Conservation (phyloP, 2,888 invertebrate genomes). For the Timema cristinae region DNA sequence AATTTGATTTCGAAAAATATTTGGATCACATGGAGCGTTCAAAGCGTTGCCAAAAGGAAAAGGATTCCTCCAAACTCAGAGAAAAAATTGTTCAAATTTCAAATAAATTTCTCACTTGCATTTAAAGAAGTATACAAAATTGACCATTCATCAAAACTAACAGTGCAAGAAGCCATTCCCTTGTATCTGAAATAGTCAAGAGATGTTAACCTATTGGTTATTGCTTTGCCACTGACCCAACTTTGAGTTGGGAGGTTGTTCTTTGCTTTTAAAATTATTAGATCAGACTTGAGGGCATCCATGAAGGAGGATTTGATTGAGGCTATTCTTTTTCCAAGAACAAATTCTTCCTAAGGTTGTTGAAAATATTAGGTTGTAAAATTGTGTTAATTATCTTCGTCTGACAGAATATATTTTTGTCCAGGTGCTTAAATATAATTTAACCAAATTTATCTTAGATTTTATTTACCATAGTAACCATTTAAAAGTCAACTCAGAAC, state of each 20-base stretch:
- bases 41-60: background rate
- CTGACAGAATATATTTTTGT: too few species aligned
- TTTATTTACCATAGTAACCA: background rate
- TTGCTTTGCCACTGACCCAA: background rate
- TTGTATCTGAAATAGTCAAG: slow-evolving; percentile 2
- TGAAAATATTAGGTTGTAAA: too few species aligned
- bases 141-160: background rate
- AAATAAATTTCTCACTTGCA: slow-evolving; percentile 2
- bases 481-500: slow-evolving; percentile 43
- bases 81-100: background rate
- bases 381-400: too few species aligned
- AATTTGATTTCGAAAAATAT: slow-evolving; percentile 2
- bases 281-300: too few species aligned
- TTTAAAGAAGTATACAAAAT: background rate
- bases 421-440: too few species aligned
- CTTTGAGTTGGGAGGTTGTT: background rate
- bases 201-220: background rate
- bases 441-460: too few species aligned
- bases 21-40: background rate
- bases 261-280: slow-evolving; percentile 2
- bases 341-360: too few species aligned
- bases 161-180: background rate
- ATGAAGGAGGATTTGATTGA: too few species aligned
- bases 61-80: background rate
- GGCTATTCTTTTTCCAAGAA: too few species aligned